A percentile compares a stretch with the other conserved stretches of the same genome.
Evolutionary conservation across 1,140 invertebrate genomes (phyloP).

Genomic region (Pantala flavescens): DNA sequence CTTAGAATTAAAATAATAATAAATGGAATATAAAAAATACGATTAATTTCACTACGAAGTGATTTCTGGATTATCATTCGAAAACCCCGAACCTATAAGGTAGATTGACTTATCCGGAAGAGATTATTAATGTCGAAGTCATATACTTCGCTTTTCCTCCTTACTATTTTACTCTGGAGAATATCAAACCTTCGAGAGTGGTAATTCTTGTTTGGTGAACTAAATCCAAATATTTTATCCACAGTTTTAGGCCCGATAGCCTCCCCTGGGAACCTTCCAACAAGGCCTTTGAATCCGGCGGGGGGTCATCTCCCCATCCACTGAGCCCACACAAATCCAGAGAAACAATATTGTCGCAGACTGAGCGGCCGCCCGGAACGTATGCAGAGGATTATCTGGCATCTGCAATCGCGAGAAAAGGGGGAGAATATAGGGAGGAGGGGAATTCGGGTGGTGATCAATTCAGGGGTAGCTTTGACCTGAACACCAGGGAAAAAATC

Average conservation of each 20-base stretch:
- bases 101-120: too few species aligned
- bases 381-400: constrained; percentile 5
- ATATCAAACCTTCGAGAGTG: not conserved
- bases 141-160: too few species aligned
- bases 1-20: too few species aligned
- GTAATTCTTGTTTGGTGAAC: not conserved
- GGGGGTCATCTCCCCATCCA: not conserved
- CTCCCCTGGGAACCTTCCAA: not conserved
- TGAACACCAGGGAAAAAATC: not conserved
- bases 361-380: not conserved
- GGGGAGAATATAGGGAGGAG: not conserved
- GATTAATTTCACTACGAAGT: too few species aligned
- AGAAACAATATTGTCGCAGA: constrained; percentile 9
- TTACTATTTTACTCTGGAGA: not conserved
- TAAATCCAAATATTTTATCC: not conserved
- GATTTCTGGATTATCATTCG: too few species aligned
- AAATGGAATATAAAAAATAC: too few species aligned
- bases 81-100: too few species aligned
- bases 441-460: not conserved
- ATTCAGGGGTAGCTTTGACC: not conserved
- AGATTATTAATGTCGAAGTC: too few species aligned
- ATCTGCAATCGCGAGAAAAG: not conserved
- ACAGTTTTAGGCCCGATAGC: not conserved
- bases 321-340: not conserved
- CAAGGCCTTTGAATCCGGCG: not conserved